These are phyloP conservation scores for Eurytoma adleriae DNA, from an alignment of 2,888 invertebrate species.

Conservation along the genomic window DNA sequence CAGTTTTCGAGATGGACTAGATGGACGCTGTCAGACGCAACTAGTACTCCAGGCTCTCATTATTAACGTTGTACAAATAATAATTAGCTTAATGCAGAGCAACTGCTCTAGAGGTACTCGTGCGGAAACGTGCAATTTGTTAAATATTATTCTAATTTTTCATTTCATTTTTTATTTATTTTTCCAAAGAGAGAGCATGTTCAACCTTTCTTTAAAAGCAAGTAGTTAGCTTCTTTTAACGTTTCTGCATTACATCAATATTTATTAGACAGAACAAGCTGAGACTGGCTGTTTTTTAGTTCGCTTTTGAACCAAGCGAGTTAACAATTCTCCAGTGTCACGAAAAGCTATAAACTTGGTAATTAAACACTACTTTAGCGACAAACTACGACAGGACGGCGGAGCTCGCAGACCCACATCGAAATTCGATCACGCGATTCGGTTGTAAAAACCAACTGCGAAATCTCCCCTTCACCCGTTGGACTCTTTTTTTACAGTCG, in stretches of 20 bases:
- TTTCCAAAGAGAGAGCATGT: too few species aligned
- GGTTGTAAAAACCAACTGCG: conserved; percentile 29
- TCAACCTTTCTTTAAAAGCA: too few species aligned
- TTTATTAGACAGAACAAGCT: not conserved
- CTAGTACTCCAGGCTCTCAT: conserved; percentile 1
- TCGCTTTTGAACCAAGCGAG: not conserved
- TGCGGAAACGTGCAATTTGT: too few species aligned
- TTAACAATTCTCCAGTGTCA: conserved; percentile 9
- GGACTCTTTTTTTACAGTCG: not conserved
- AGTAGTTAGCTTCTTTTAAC: too few species aligned
- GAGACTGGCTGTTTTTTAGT: not conserved
- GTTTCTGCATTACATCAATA: too few species aligned
- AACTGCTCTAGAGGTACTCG: not conserved
- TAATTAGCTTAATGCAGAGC: conserved; percentile 34
- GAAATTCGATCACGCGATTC: conserved; percentile 50
- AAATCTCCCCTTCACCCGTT: conserved; percentile 10
- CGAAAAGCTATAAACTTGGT: conserved; percentile 28
- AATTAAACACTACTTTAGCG: conserved; percentile 39
- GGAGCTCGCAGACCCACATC: conserved; percentile 5
- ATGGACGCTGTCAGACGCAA: not conserved
- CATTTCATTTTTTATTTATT: too few species aligned
- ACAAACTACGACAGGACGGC: conserved; percentile 20
- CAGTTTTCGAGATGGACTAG: not conserved
- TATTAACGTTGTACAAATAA: conserved; percentile 25
- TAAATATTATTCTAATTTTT: too few species aligned